phyloP scores from a whole-genome alignment of 2,797 vertebrate species.

The Vultur gryphus region DNA sequence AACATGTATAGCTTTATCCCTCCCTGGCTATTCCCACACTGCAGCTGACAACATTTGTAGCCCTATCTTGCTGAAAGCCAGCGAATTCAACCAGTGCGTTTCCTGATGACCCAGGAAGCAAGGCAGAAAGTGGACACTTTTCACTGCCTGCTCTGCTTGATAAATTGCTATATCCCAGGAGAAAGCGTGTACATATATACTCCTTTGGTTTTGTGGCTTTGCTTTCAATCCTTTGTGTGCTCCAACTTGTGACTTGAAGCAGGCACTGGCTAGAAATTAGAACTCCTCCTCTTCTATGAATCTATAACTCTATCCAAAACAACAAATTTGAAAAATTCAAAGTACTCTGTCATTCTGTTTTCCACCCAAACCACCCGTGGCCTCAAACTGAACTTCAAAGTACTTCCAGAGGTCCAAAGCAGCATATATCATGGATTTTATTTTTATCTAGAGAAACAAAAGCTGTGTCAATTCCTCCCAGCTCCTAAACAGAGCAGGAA shows the following conservation, averaged over 20 bases:
- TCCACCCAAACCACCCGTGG: not conserved
- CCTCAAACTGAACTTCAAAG: not conserved
- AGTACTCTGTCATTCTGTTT: not conserved
- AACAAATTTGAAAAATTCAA: not conserved
- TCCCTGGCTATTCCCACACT: not conserved
- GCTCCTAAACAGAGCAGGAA: not conserved
- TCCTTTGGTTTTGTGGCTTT: not conserved
- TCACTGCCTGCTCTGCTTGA: not conserved
- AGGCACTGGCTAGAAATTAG: not conserved
- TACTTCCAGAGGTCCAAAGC: not conserved
- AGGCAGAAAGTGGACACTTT: not conserved
- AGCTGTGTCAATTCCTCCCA: not conserved
- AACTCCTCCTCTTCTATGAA: not conserved
- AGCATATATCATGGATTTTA: not conserved
- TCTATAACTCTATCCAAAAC: not conserved
- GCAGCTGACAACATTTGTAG: not conserved
- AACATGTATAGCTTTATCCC: not conserved
- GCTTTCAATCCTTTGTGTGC: not conserved
- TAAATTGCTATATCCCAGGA: not conserved
- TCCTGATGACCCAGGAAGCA: not conserved
- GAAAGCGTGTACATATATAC: too few relatives aligned
- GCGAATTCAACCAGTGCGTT: not conserved
- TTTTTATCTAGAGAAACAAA: not conserved
- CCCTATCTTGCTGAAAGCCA: not conserved
- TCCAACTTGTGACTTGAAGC: not conserved